Evolutionary conservation across 1,140 invertebrate species (phyloP), one percentile per base, ranked within the genome.

Genomic region (Drosophila tropicalis): DNA sequence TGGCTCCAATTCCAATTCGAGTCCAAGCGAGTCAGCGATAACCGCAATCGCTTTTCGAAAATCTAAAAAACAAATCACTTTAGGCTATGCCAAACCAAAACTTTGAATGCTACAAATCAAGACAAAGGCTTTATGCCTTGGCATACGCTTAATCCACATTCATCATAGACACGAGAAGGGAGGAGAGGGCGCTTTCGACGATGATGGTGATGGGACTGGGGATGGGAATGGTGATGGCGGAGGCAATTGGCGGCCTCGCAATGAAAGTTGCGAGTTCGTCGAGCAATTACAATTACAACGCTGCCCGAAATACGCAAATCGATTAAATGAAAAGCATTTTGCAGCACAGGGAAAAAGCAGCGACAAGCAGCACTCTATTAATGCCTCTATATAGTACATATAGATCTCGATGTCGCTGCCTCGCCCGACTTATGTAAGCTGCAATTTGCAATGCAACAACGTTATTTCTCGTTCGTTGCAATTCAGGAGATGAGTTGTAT

Each of bases 41-140:
- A 73, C 83, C 72, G 76, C 76, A 81, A 81, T 81, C 78, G 77
- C 71, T 71, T 71, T 71, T 51, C 44, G 75, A 73, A 82, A 89
- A 89, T 89, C 84, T 89, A 77, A 89, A 89, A 89, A 89, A 84
- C 85, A 89, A 89, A 89, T 89, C 85, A 90, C 84, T 84, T 67
- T 83, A 66, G 80, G 80, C 84, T 72, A 89, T 72, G 63, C 81
- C 80, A 66, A 57, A 57, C 32, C 22, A 32, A 70, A 58, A 47
- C 44, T 47, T 67, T 44, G 57, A 76, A 62, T 29, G 56, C 65
- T 44, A 41, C 63, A 66, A 64, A 67, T 70, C 60, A 56, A 75
- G 67, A 66, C 63, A 62, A 36, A 71, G 72, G 64, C 63, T 77
- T 81, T 68, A 81, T 76, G 79, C 69, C 80, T 87, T 69, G 79